phyloP scores from a whole-genome alignment of 2,113 vertebrate species.

The Chloropsis hardwickii region DNA sequence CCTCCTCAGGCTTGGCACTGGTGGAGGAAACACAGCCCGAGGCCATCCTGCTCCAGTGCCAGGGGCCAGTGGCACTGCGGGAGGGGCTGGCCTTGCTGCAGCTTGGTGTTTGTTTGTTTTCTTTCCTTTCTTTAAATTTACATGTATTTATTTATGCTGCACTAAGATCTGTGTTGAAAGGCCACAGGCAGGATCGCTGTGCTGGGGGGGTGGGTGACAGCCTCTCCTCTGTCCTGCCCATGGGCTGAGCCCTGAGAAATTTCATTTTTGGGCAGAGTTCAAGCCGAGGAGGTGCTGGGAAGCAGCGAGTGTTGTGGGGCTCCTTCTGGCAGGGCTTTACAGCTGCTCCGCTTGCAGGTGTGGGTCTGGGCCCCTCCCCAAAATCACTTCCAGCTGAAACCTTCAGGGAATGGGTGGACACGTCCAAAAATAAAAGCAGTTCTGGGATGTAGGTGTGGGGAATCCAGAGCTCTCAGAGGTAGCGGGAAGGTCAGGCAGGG shows the following conservation, averaged over 20 bases:
- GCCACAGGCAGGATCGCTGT: not conserved
- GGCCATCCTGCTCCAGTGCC: not conserved
- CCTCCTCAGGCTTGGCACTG: not conserved
- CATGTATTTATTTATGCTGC: not conserved
- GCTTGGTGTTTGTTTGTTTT: not conserved
- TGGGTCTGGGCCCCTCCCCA: not conserved
- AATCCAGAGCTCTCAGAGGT: not conserved
- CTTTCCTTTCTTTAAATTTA: not conserved
- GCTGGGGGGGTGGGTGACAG: not conserved
- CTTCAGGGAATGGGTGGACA: not conserved
- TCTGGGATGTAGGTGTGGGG: not conserved
- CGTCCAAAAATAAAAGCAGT: not conserved
- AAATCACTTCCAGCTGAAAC: not conserved
- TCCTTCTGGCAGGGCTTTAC: not conserved
- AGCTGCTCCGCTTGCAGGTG: not conserved
- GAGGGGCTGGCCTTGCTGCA: not conserved
- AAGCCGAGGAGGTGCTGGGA: not conserved
- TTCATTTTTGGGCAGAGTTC: not conserved
- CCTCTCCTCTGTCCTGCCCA: not conserved
- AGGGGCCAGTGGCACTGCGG: not conserved
- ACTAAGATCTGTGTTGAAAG: not conserved
- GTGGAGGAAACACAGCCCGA: not conserved
- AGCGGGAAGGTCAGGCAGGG: not conserved
- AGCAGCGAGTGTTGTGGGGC: not conserved
- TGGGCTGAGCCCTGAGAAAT: not conserved